Evolutionary conservation across 30 jellyfish, hydroid and myxozoan genomes (phyloP).

Genomic region (Aurelia sp.): DNA sequence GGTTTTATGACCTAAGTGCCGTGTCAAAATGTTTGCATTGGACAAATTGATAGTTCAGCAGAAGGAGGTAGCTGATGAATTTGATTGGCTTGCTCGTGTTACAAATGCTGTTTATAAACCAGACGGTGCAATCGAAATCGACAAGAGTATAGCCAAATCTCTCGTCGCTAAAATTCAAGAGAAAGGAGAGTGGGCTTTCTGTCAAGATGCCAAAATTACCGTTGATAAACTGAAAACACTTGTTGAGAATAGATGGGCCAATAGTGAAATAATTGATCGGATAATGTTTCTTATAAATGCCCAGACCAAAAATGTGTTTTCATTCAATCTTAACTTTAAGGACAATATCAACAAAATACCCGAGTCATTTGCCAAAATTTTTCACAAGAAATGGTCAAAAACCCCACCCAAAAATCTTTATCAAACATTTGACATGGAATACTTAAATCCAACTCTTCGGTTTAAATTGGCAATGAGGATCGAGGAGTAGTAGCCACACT

Average conservation of each 20-base stretch:
- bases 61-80: not conserved
- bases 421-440: too few species aligned
- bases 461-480: too few species aligned
- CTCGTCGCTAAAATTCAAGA: not conserved
- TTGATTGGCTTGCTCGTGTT: not conserved
- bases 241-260: constrained; percentile 8
- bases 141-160: not conserved
- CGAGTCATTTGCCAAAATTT: not conserved
- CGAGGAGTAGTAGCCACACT: too few species aligned
- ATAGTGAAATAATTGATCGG: not conserved
- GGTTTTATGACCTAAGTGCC: not conserved
- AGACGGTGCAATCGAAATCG: not conserved
- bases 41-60: not conserved
- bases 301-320: not conserved
- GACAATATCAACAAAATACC: not conserved
- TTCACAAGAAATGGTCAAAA: not conserved
- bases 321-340: not conserved
- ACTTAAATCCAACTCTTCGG: too few species aligned
- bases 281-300: not conserved
- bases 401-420: too few species aligned
- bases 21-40: not conserved
- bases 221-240: not conserved
- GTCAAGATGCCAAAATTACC: not conserved
- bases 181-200: not conserved
- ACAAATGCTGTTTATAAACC: not conserved